phyloP scores from a whole-genome alignment of 1,140 invertebrate genomes.

The Cardiocondyla obscurior region DNA sequence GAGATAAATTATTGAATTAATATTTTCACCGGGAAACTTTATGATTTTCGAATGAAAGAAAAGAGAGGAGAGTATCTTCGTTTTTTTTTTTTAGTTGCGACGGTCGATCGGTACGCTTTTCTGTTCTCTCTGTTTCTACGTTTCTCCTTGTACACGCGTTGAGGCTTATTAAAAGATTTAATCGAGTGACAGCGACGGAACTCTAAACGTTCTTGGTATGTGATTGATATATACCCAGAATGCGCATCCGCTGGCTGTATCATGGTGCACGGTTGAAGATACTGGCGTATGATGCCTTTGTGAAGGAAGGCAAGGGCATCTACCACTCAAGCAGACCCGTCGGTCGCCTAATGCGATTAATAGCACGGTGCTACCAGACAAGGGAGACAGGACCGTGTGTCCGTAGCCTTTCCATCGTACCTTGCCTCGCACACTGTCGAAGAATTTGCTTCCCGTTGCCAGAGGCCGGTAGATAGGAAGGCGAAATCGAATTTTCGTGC shows the following conservation, averaged over 20 bases:
- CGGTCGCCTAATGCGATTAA: conserved; percentile 80
- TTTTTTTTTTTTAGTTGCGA: too few species aligned
- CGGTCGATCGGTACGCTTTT: background rate
- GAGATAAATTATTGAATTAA: background rate
- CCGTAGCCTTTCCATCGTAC: conserved; percentile 46
- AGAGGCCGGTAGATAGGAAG: conserved; percentile 31
- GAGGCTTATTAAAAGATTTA: conserved; percentile 46
- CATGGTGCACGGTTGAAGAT: conserved; percentile 34
- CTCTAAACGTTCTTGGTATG: conserved; percentile 44
- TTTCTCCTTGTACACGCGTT: background rate
- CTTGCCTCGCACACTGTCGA: conserved; percentile 39
- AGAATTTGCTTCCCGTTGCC: conserved; percentile 62
- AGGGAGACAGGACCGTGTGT: conserved; percentile 63
- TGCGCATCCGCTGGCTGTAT: conserved; percentile 43
- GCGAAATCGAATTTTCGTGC: conserved; percentile 67
- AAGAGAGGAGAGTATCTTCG: background rate
- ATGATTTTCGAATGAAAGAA: background rate
- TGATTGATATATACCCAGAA: conserved; percentile 44
- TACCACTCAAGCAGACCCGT: conserved; percentile 70
- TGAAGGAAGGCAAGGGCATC: conserved; percentile 61
- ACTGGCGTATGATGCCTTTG: conserved; percentile 57
- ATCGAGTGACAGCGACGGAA: conserved; percentile 44
- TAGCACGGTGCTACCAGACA: conserved; percentile 71
- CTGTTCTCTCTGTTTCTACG: background rate
- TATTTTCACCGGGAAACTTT: background rate